Percentiles rank a stretch among this genome's conserved stretches.
Conservation (phyloP, 2,113 vertebrate species). For the Myxocyprinus asiaticus region DNA sequence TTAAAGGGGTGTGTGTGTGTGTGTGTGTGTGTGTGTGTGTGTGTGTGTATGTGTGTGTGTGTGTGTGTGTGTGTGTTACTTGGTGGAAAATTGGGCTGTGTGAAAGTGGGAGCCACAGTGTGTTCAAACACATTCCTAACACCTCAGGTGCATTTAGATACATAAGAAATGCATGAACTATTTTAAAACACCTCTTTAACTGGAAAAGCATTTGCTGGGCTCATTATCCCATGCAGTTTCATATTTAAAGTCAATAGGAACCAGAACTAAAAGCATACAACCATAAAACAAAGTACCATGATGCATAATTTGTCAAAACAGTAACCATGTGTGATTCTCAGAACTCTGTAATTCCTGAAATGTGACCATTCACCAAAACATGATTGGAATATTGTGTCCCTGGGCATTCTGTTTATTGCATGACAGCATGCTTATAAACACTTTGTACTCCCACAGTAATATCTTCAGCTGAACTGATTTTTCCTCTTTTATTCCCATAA, state of each 20-base stretch:
- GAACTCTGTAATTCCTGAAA: background rate
- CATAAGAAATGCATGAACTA: no score
- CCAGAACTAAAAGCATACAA: background rate
- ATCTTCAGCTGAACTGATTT: no score
- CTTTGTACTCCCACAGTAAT: no score
- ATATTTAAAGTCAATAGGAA: background rate
- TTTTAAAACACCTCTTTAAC: background rate
- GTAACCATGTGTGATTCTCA: background rate
- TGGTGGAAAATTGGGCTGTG: conserved; percentile 92
- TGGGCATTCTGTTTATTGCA: background rate
- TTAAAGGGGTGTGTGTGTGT: no score
- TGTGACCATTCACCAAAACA: background rate
- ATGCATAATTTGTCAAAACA: background rate
- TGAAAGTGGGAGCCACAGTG: conserved; percentile 81
- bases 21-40: no score
- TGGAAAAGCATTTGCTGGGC: background rate
- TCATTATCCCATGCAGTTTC: background rate
- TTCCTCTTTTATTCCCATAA: no score
- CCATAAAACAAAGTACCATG: background rate
- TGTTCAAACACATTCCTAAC: conserved; percentile 76
- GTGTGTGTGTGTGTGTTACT: conserved; percentile 5
- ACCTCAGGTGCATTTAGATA: conserved; percentile 78
- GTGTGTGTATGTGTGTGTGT: background rate
- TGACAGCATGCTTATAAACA: no score
- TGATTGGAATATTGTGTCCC: conserved; percentile 7